Base-by-base conservation (phyloP, 2,888 invertebrate genomes). In the Drosophila fulvimacula region DNA sequence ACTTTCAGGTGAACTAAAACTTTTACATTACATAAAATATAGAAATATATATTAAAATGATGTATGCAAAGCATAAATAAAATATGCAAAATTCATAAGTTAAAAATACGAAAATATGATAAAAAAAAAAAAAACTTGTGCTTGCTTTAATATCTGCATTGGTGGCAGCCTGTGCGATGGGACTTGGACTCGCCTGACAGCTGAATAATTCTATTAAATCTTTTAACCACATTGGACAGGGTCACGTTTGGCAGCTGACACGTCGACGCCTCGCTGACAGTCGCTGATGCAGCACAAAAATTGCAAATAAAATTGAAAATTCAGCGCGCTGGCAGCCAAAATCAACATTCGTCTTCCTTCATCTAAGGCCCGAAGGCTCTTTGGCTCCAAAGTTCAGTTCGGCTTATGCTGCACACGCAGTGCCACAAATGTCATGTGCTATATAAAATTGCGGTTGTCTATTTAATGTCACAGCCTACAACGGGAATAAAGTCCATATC, bases 291-390 rank as follows among this genome's bases (percentile, higher is more conserved):
- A 82, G 83, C 83, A 80, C 53, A 64, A 79, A 77, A 69, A 63
- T 63, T 51, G 60, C 68, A 79, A 76, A 78, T 65, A 76, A 82
- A 84, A 82, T 74, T 65, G 75, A 79, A 78, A 77, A 71, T 82
- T 78, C 88, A 82, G 73, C 80, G 76, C 74, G 67, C 52, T 60
- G 62, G 67, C 75, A 79, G 86, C 83, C 88, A 88, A 85, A 88
- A 82, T 84, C 83, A 88, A 85, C 86, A 85, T 69, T 68, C 71
- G 73, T 78, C 88, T 69, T 76, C 55, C 56, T 53, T 68, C 55
- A 51, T 63, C 61, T 64, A 21, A 58, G n/a, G 58, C 44, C 41
- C 62, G 44, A 60, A 42, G 41, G 10, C 41, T 44, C 41, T 5
- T n/a, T n/a, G 13, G 38, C 32, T 24, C 10, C 5, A 17, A 63